These are phyloP conservation scores for Malurus splendens DNA, from an alignment of 2,797 vertebrate species.

Conservation along the genomic window DNA sequence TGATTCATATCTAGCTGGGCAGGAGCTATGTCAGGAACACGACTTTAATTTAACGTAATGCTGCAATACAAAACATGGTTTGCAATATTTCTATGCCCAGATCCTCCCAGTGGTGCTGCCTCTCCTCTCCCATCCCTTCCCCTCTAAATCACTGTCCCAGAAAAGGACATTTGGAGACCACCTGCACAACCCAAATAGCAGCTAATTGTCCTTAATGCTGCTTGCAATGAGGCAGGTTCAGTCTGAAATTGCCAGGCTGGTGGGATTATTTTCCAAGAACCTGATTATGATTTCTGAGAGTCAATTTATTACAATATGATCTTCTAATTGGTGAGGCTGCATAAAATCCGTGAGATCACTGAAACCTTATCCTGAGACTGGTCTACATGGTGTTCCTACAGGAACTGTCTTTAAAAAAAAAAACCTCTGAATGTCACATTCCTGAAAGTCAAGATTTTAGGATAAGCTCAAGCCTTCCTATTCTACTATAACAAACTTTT, in stretches of 20 bases:
- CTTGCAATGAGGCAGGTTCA: background rate
- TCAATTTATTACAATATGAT: background rate
- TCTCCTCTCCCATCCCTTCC: background rate
- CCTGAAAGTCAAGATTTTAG: background rate
- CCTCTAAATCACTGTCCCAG: background rate
- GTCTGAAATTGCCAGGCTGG: background rate
- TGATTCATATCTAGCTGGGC: conserved; percentile 28
- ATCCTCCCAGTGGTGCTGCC: background rate
- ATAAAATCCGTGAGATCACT: background rate
- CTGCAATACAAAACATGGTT: background rate
- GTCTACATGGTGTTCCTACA: background rate
- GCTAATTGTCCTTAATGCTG: background rate
- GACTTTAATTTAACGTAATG: background rate
- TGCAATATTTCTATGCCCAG: background rate
- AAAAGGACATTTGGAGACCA: background rate
- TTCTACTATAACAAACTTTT: background rate
- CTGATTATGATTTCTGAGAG: background rate
- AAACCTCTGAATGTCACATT: background rate
- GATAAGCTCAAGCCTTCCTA: background rate
- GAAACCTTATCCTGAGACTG: background rate
- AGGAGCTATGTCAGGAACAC: conserved; percentile 7
- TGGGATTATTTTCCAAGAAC: background rate
- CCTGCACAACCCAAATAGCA: background rate
- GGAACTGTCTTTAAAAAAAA: background rate
- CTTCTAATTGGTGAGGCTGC: background rate